Conservation (phyloP, 2,797 vertebrate species). For the Vireo griseus region DNA sequence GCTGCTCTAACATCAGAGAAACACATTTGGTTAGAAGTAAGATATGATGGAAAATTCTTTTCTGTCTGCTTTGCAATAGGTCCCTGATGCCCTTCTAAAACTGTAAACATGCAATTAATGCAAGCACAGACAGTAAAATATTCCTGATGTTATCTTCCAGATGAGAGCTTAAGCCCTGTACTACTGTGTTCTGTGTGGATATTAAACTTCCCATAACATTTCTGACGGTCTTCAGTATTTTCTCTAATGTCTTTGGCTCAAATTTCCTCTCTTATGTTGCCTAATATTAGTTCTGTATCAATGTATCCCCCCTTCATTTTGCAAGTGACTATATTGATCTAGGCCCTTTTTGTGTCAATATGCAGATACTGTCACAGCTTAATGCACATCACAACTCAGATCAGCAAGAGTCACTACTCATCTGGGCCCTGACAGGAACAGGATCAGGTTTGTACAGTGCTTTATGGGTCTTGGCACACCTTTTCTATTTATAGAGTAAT, state of each 20-base stretch:
- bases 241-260: neutral
- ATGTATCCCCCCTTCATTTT: neutral
- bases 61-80: neutral
- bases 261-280: neutral
- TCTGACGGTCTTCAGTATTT: neutral
- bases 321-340: neutral
- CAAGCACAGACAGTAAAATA: conserved; percentile 15
- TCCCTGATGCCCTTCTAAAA: conserved; percentile 2
- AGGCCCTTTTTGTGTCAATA: neutral
- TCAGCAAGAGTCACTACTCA: neutral
- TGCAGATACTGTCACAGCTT: neutral
- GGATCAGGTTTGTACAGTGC: neutral
- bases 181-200: neutral
- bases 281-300: neutral
- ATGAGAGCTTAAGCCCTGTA: neutral
- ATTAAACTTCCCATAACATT: neutral
- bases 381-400: neutral
- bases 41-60: neutral
- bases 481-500: neutral
- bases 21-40: neutral
- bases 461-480: neutral
- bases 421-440: neutral
- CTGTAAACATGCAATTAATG: conserved; percentile 29
- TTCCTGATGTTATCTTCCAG: neutral
- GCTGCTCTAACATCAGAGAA: conserved; percentile 8